Base-by-base conservation (phyloP, 2,888 invertebrate species). In the Sphaerophoria rueppellii region DNA sequence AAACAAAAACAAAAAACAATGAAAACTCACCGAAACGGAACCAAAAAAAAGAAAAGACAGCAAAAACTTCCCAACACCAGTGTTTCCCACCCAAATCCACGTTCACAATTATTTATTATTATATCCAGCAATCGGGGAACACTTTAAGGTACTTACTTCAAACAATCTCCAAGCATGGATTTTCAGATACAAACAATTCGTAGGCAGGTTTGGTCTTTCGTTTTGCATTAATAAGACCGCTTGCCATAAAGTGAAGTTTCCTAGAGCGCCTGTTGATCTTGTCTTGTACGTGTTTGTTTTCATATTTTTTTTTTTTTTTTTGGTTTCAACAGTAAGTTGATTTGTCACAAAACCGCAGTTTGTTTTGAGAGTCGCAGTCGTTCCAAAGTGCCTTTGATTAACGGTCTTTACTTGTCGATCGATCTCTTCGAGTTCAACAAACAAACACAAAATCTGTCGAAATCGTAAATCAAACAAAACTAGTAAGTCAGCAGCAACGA, bases 161-260 rank as follows among this genome's bases (percentile, higher is more conserved):
- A 86, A 65, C 77, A 40, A 40, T n/a, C 50, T 60, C 46, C 57
- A 73, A 85, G 77, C 85, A 46, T 77, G 76, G 81, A 77, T 73
- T 81, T 80, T 37, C 24, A 80, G 82, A 74, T 82, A 76, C 67
- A 54, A 81, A 74, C 67, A 82, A 69, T 82, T 78, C 72, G 78
- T 78, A 82, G 77, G 71, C 65, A 67, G 43, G 60, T 82, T 86
- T 70, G 78, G 86, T 86, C 86, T 89, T 91, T 89, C 90, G 90
- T 91, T 91, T 89, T 89, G 88, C 90, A 90, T 91, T 90, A 91
- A 90, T 90, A 90, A 90, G 91, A 90, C 90, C 89, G 90, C 89
- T 89, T 87, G 88, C 86, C 87, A 86, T 88, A 82, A 24, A 78
- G 83, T 82, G 67, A 82, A 82, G 82, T 82, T 82, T 78, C 74